These are phyloP conservation scores for Drosophila bifasciata DNA, from an alignment of 1,140 invertebrate genomes.

Conservation along the genomic window DNA sequence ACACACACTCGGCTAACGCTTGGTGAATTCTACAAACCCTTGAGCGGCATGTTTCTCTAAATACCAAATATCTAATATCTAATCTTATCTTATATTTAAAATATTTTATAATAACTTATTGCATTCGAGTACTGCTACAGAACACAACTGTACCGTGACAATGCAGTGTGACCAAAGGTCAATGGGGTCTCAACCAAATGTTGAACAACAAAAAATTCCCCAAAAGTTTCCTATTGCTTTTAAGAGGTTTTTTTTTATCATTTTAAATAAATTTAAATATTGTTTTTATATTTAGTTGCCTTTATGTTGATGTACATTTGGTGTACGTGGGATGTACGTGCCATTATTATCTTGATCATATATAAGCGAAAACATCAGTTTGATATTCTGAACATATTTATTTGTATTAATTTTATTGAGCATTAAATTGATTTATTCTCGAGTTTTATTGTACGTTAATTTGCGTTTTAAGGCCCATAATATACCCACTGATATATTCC, in stretches of 20 bases:
- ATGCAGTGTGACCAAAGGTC: constrained; percentile 49
- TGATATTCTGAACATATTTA: not conserved
- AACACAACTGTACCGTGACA: constrained; percentile 5
- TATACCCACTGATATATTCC: too few relatives aligned
- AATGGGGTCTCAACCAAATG: not conserved
- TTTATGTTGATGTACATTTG: too few relatives aligned
- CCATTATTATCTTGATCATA: too few relatives aligned
- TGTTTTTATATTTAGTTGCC: too few relatives aligned
- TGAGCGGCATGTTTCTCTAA: constrained; percentile 43
- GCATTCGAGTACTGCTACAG: constrained; percentile 9
- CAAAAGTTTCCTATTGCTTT: too few relatives aligned
- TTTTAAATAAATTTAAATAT: too few relatives aligned
- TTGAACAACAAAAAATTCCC: too few relatives aligned
- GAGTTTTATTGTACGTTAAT: not conserved
- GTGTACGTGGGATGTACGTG: too few relatives aligned
- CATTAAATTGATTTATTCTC: not conserved
- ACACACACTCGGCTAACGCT: constrained; percentile 33
- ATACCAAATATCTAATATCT: constrained; percentile 12
- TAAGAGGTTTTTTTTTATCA: too few relatives aligned
- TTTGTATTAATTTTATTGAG: not conserved
- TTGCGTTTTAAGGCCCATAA: too few relatives aligned
- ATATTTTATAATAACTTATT: too few relatives aligned
- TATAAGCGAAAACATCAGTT: too few relatives aligned
- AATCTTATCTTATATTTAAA: not conserved
- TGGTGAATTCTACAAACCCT: constrained; percentile 47